These are phyloP conservation scores for Arctopsyche grandis DNA, from an alignment of 1,140 invertebrate genomes.

Conservation along the genomic window DNA sequence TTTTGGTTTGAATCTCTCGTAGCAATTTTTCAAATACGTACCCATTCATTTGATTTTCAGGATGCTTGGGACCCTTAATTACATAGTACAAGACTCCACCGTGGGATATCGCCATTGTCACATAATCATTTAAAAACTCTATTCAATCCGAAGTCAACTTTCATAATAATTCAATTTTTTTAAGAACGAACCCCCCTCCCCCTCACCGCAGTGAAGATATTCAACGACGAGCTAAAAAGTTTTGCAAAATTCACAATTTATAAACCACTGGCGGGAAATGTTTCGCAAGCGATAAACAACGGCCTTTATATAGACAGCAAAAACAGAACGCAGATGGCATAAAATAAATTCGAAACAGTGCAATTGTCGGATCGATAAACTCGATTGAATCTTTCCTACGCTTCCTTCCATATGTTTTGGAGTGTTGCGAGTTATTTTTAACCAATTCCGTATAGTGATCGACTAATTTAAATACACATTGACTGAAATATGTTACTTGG, in stretches of 20 bases:
- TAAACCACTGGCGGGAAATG: no score
- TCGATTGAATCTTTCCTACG: neutral
- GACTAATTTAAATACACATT: neutral
- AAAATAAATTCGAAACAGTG: no score
- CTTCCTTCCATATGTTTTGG: neutral
- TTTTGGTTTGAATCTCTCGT: no score
- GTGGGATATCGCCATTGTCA: conserved; percentile 68
- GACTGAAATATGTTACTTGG: neutral
- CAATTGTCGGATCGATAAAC: no score
- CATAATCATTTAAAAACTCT: conserved; percentile 9
- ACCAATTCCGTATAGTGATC: neutral
- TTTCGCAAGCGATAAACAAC: no score
- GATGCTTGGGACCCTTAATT: conserved; percentile 70
- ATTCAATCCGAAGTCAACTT: neutral
- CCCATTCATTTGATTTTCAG: conserved; percentile 41
- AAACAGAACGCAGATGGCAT: no score
- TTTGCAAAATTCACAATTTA: no score
- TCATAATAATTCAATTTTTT: neutral
- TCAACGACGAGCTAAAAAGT: no score
- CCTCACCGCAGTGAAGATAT: no score
- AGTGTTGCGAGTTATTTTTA: neutral
- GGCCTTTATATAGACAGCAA: no score
- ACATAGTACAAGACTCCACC: conserved; percentile 74
- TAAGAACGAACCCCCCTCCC: no score
- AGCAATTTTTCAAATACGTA: conserved; percentile 15